Conservation (phyloP, 2,888 invertebrate species). For the Perizoma affinitatum region DNA sequence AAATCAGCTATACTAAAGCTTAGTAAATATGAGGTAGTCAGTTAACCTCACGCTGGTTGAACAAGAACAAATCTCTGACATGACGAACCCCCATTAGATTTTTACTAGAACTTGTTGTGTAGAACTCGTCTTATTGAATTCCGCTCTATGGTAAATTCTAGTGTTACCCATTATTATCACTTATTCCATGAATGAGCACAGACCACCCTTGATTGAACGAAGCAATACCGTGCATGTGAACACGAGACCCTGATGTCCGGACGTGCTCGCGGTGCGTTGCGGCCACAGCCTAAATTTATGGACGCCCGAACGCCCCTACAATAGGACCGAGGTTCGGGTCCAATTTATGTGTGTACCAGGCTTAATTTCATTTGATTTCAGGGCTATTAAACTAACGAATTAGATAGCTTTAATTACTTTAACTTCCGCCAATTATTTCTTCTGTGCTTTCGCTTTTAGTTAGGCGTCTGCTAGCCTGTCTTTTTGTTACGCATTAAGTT, state of each 20-base stretch:
- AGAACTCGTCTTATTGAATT: too few relatives aligned
- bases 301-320: conserved; percentile 27
- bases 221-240: conserved; percentile 10
- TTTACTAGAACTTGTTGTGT: too few relatives aligned
- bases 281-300: conserved; percentile 35
- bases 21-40: too few relatives aligned
- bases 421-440: conserved; percentile 6
- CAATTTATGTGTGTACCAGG: conserved; percentile 34
- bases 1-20: too few relatives aligned
- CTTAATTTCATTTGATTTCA: conserved; percentile 34
- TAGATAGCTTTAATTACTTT: conserved; percentile 25
- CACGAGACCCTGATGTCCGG: conserved; percentile 11
- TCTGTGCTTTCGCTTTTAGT: conserved; percentile 2
- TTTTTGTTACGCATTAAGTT: too few relatives aligned
- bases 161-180: too few relatives aligned
- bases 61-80: too few relatives aligned
- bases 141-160: too few relatives aligned
- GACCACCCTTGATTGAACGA: conserved; percentile 15
- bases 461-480: too few relatives aligned
- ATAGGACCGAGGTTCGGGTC: conserved; percentile 30
- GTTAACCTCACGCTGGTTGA: too few relatives aligned
- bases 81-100: too few relatives aligned
- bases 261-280: conserved; percentile 27
- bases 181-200: background rate
- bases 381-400: conserved; percentile 28